Evolutionary conservation across 2,888 invertebrate genomes (phyloP), one percentile per base, ranked within the genome.

Genomic region (Odontothrips loti): DNA sequence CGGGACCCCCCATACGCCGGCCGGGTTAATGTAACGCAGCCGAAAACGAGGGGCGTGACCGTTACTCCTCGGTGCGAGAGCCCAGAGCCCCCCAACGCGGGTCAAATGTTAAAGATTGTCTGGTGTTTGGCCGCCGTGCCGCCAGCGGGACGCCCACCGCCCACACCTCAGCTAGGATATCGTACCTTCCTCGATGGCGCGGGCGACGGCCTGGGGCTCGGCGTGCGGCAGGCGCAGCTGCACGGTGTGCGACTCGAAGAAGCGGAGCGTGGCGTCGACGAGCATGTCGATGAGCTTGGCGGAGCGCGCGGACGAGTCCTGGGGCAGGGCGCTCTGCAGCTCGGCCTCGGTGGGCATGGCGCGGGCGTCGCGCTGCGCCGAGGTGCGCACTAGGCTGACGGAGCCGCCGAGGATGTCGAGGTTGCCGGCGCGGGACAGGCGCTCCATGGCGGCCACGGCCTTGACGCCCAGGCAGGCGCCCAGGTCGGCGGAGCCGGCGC

Each of bases 151-250:
- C 34, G 34, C 34, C 34, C 34, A 43, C 34, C 34, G 34, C 6
- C 34, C 3, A 43, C 34, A 43, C 34, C 34, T 43, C 3, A n/a
- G n/a, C n/a, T 43, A 43, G 34, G 34, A 43, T 17, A 6, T 6
- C 58, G 58, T 87, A 93, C 94, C 94, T 92, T 95, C 95, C 88
- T 92, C 92, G 84, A 95, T 89, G 58, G 94, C 92, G 83, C 94
- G 90, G 0, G 93, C 91, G 34, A 94, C 89, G 83, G 90, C 90
- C 83, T 89, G 89, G 2, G 91, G 87, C 81, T 92, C 90, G 82
- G 92, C 91, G 47, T 92, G 90, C 79, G 93, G 93, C 82, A 94
- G 88, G 86, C 92, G 92, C 47, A 95, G 89, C 85, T 94, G 93
- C 80, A 95, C 85, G 83, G 90, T 90, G 87, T 92, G 91, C 43